Base-by-base conservation (phyloP, 1,140 invertebrate genomes). In the Chrysoperla carnea region DNA sequence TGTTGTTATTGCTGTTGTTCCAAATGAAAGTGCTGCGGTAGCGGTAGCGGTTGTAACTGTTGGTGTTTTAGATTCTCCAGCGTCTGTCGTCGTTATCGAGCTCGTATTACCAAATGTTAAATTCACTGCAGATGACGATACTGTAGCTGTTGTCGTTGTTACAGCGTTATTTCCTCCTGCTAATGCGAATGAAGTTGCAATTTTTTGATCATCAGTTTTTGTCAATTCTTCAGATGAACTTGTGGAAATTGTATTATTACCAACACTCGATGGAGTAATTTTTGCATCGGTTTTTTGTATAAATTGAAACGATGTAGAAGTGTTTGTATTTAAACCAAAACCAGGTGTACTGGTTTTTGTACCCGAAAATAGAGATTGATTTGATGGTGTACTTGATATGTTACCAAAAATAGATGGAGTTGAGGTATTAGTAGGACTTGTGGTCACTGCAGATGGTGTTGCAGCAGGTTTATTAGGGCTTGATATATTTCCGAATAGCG, bases 121-220 rank as follows among this genome's bases (percentile, higher is more conserved):
- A 41, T 29, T 36, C 6, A 31, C 29, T 27, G 37, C 8, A 38
- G 4, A 41, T 23, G 43, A 37, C 13, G 46, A 29, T 12, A 38
- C 13, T 40, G 27, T 9, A 37, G 37, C 29, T 11, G 40, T 17
- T 29, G 28, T 37, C 7, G 41, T 28, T 41, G 39, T 35, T 31
- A 15, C 41, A 33, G 40, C 36, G n/a, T 28, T 27, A 6, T 8
- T 29, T 6, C 13, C 46, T 28, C n/a, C 41, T 31, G 1, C 36
- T 42, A 15, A 44, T 40, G 38, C 53, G 48, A 6, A 48, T 55
- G 2, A 47, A 41, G 6, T 41, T 17, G 23, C 4, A 29, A 44
- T 1, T 53, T 56, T 6, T 44, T 52, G 12, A 53, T 49, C 0
- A 48, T 43, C 29, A 54, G 54, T 42, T 59, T 23, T 23, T 23